Percentiles rank a stretch among this genome's conserved stretches.
These are phyloP conservation scores for Tineola bisselliella DNA, from an alignment of 2,888 invertebrate genomes.

Conservation along the genomic window DNA sequence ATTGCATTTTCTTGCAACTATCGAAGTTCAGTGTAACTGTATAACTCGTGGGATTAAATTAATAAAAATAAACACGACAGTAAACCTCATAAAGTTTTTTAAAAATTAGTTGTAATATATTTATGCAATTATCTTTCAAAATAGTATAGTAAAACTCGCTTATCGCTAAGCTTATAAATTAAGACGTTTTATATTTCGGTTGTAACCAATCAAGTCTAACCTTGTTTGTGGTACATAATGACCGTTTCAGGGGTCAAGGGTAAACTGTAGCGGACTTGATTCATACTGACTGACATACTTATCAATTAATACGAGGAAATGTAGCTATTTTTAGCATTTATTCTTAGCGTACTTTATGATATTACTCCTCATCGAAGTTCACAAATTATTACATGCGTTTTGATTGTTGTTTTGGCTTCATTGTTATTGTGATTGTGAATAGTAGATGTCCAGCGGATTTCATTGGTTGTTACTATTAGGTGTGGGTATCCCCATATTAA, in stretches of 20 bases:
- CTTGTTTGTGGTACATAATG: background rate
- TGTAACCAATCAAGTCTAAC: background rate
- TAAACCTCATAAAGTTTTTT: too few species aligned
- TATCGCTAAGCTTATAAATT: background rate
- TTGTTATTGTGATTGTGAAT: too few species aligned
- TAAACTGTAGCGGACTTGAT: background rate
- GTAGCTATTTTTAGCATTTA: background rate
- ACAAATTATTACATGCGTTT: background rate
- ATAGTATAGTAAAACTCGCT: background rate
- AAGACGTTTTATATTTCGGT: background rate
- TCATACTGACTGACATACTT: background rate
- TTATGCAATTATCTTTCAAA: too few species aligned
- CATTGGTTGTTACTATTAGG: too few species aligned
- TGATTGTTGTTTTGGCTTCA: background rate
- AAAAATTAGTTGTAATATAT: background rate
- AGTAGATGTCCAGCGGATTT: too few species aligned
- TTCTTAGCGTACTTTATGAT: background rate
- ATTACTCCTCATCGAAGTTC: background rate
- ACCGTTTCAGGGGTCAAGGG: constrained; percentile 7
- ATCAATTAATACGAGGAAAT: background rate
- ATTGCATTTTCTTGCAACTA: too few species aligned
- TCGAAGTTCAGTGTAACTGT: too few species aligned
- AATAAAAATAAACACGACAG: too few species aligned
- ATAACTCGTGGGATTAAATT: too few species aligned
- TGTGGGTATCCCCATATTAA: too few species aligned